Base-by-base conservation (phyloP, 2,888 invertebrate species). In the Therioaphis trifolii region DNA sequence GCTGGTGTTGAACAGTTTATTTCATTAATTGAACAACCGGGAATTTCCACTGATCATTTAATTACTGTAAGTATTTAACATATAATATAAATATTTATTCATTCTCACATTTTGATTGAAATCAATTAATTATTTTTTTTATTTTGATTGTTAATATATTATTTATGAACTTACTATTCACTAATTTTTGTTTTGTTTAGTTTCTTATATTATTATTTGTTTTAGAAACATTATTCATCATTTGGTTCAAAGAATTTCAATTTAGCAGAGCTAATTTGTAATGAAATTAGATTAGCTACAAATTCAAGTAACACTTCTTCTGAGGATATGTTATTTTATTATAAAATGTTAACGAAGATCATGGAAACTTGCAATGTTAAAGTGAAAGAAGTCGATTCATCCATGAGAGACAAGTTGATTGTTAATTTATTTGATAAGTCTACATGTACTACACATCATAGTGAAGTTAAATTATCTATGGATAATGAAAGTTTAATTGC, bases 261-360 rank as follows among this genome's bases (percentile, higher is more conserved):
- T 40, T 66, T 82, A 35, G 82, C 82, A n/a, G 82, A 82, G 18
- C 52, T 82, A 27, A 27, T 82, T 66, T 63, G 58, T 72, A 82
- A 74, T 52, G 82, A 82, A 63, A 82, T 82, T 2, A 63, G 74
- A 43, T 40, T 82, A 24, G 74, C 82, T 40, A 82, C 72, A 66
- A 63, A 52, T 63, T 49, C 74, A 35, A 61, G 49, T 49, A 29
- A 27, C 11, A 46, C 61, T 58, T 9, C 58, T 21, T 29, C 58
- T 72, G 71, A 43, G 0, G 80, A 80, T 49, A 49, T 80, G 43
- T 58, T 72, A 12, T 80, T 55, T 24, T 80, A 63, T 80, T 58
- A 21, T 24, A 71, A 80, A 71, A 71, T 72, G 40, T 55, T 80
- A 49, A 35, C 71, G 4, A 46, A 46, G 18, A 80, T 80, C n/a